Conservation (phyloP, 2,888 invertebrate species). For the Tryphoninae sp. region DNA sequence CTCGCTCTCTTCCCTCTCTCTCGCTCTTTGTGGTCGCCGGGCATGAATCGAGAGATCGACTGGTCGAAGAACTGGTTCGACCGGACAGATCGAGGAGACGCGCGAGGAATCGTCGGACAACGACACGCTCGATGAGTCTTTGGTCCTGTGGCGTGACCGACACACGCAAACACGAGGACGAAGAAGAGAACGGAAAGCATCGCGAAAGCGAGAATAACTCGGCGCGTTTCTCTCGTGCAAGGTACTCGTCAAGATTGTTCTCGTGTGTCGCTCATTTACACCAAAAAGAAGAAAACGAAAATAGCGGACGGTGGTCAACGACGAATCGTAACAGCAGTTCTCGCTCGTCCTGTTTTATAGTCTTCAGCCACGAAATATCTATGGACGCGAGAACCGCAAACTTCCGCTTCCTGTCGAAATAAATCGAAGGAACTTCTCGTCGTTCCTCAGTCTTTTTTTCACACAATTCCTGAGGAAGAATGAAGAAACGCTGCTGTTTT, state of each 20-base stretch:
- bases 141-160: too few relatives aligned
- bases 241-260: too few relatives aligned
- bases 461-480: conserved; percentile 11
- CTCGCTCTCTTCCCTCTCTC: conserved; percentile 42
- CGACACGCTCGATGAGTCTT: conserved; percentile 44
- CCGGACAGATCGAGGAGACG: conserved; percentile 46
- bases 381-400: background rate
- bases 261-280: too few relatives aligned
- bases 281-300: too few relatives aligned
- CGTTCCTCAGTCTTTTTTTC: background rate
- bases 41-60: conserved; percentile 59
- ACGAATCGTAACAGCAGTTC: too few relatives aligned
- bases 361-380: too few relatives aligned
- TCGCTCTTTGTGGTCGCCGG: conserved; percentile 30
- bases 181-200: background rate
- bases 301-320: too few relatives aligned
- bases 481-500: conserved; percentile 13
- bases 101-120: conserved; percentile 34
- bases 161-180: conserved; percentile 11
- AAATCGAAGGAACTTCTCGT: background rate
- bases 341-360: too few relatives aligned
- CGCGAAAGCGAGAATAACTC: too few relatives aligned
- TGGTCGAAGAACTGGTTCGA: conserved; percentile 60
- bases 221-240: too few relatives aligned
- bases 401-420: background rate